Evolutionary conservation across 2,888 invertebrate genomes (phyloP).

Genomic region (Mimas tiliae): DNA sequence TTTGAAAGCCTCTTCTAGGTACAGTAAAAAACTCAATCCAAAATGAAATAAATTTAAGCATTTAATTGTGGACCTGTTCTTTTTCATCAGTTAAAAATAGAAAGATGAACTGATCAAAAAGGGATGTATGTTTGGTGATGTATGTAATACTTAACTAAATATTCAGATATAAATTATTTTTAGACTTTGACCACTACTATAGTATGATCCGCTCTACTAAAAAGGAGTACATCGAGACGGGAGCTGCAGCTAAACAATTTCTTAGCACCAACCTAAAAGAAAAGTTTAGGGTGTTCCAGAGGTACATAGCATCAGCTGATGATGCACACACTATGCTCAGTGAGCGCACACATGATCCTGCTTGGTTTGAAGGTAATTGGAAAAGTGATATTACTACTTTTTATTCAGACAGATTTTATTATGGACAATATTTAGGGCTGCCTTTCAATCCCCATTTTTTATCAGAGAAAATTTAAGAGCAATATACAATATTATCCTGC

Average conservation of each 20-base stretch:
- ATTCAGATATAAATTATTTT: constrained; percentile 34
- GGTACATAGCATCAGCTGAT: constrained; percentile 70
- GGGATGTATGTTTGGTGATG: too few relatives aligned
- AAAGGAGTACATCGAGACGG: constrained; percentile 88
- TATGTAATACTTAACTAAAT: neutral
- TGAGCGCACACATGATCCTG: constrained; percentile 87
- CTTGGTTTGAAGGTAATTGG: constrained; percentile 90
- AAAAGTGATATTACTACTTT: neutral
- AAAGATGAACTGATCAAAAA: too few relatives aligned
- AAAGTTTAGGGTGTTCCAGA: constrained; percentile 75
- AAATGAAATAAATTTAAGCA: too few relatives aligned
- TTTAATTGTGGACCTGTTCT: too few relatives aligned
- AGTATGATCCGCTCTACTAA: constrained; percentile 88
- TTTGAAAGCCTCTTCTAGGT: too few relatives aligned
- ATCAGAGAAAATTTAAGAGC: neutral
- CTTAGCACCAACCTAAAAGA: constrained; percentile 87
- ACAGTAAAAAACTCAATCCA: too few relatives aligned
- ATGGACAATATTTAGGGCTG: too few relatives aligned
- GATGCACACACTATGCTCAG: constrained; percentile 86
- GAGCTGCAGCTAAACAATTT: constrained; percentile 89
- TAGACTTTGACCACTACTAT: constrained; percentile 89
- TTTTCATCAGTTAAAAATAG: too few relatives aligned
- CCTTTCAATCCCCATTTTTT: neutral
- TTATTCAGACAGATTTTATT: too few relatives aligned
- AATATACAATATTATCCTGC: too few relatives aligned